phyloP scores from a whole-genome alignment of 2,797 vertebrate genomes.

The Falco cherrug region DNA sequence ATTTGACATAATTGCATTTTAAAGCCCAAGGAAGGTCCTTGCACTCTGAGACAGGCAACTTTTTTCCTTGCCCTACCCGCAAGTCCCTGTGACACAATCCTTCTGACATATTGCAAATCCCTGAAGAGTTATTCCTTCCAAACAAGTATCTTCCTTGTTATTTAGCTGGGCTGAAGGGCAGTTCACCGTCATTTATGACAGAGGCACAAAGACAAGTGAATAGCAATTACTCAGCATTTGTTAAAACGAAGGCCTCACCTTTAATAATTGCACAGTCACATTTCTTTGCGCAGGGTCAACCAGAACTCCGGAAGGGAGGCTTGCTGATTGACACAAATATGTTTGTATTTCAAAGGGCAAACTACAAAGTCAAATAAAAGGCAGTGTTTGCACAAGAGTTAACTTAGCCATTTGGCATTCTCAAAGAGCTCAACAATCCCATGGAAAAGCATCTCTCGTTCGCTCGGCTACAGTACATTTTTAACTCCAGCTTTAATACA shows the following conservation, averaged over 20 bases:
- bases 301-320: conserved; percentile 51
- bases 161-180: conserved; percentile 21
- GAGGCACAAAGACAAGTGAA: conserved; percentile 1
- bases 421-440: conserved; percentile 12
- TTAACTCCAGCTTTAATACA: not conserved
- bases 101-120: not conserved
- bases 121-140: conserved; percentile 9
- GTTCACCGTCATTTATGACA: not conserved
- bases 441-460: conserved; percentile 1
- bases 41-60: not conserved
- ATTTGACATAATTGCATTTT: not conserved
- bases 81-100: not conserved
- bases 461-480: not conserved
- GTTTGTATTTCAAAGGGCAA: conserved; percentile 64
- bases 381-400: conserved; percentile 47
- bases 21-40: not conserved
- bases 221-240: conserved; percentile 44
- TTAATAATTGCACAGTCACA: conserved; percentile 62
- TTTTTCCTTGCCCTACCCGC: not conserved
- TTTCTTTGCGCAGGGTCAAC: conserved; percentile 43
- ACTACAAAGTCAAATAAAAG: conserved; percentile 57
- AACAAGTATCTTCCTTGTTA: conserved; percentile 24
- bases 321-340: conserved; percentile 52
- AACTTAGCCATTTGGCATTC: conserved; percentile 38
- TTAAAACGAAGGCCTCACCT: conserved; percentile 14